Base-by-base conservation (phyloP, 30 jellyfish, hydroid and myxozoan genomes). In the Aurelia coerulea region DNA sequence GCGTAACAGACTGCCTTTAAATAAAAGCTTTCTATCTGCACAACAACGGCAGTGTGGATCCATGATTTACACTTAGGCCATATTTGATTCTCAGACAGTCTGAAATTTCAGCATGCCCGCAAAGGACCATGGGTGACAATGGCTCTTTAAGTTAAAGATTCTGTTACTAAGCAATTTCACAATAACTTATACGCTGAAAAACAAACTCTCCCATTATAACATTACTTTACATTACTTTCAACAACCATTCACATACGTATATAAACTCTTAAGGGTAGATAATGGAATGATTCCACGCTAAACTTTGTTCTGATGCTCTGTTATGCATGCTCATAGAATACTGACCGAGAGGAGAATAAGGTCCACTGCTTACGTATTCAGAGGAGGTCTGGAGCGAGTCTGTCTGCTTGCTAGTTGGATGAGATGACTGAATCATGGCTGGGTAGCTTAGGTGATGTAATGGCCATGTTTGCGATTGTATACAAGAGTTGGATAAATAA, bases 391-490 rank as follows among this genome's bases (percentile, higher is more conserved):
- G 95, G 85, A 84, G 88, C 42, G 95, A 97, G 34, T 89, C 95
- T 1, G 91, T 59, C 81, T 95, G 97, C 69, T 90, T 90, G 84
- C 73, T 76, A 58, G 83, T 62, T 84, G 84, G 95, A 56, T 86
- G 97, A 32, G 92, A 51, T 12, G 99, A 58, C 54, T 90, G 90
- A 80, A 90, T 71, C 86, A 93, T 85, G 2, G 97, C 83, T 14
- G 95, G 97, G 67, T 95, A 85, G 67, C 87, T 79, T 6, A 89
- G 88, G 71, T 95, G 99, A 68, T 95, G 99, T 7, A 95, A 87
- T 34, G 97, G 97, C 99, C 99, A 95, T 10, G 97, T 95, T 39
- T 88, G 97, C 50, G 97, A 77, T 63, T 95, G 99, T 5, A 95
- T 16, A 76, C 98, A 93, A 34, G 96, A 76, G 66, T 73, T 68